Evolutionary conservation across 2,797 vertebrate genomes (phyloP), one percentile per base, ranked within the genome.

Genomic region (Macroramphosus scolopax): DNA sequence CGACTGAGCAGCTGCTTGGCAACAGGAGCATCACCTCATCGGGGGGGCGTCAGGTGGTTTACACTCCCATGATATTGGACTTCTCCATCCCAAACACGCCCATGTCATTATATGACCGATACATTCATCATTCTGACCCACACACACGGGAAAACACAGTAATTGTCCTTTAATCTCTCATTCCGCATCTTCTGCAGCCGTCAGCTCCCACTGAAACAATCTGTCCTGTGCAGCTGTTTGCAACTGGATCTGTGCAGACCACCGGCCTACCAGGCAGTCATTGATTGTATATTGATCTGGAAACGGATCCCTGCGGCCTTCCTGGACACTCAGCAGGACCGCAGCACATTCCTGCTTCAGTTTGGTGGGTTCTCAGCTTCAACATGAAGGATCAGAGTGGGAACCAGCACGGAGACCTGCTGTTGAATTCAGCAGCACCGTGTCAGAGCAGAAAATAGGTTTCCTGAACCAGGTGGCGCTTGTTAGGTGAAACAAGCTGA

Each of bases 351-450:
- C 22, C 4, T 10, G 1, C 28, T 1, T 10, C 22, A 16, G 16
- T 26, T 57, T 18, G 28, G 22, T 31, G 14, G 22, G 17, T n/a
- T n/a, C n/a, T n/a, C n/a, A n/a, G 33, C 16, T 16, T 46, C 57
- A 28, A 47, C 44, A 36, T 66, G 64, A 68, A 30, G 34, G 38
- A 60, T 75, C 41, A 37, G 32, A 42, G 72, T 74, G 59, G 62
- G 65, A 50, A 49, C 12, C 31, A 51, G 16, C 25, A 50, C 38
- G 17, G 43, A 71, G 63, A 31, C 34, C 12, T 26, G 32, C 45
- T 78, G 83, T 69, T 72, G 59, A 82, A 86, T 82, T 86, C 71
- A 66, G 57, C 82, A 79, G 6, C 46, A 14, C 29, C 36, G 22
- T 78, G 83, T 59, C 38, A 78, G 56, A 47, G 25, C 25, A 55